Evolutionary conservation across 2,113 vertebrate genomes (phyloP), one percentile per base, ranked within the genome.

Genomic region (Caloenas nicobarica): DNA sequence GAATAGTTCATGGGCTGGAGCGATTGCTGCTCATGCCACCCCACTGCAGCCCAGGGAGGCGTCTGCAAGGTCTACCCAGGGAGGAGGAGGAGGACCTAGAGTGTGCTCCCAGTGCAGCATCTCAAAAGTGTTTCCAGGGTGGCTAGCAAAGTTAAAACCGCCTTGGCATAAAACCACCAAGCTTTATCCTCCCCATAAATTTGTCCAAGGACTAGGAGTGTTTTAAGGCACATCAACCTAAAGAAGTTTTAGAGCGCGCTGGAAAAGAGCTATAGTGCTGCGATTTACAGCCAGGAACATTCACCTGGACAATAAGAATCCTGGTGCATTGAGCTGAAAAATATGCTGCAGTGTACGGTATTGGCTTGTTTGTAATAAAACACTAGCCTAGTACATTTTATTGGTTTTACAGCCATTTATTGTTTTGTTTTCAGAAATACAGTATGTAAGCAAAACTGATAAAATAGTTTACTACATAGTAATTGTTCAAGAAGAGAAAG

Each of bases 221-320:
- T 97, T 97, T 96, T 96, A 97, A 92, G 95, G 91, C 90, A 61
- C 93, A 95, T 96, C 95, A 97, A 66, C 58, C 94, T 77, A 82
- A 88, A 94, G 88, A 96, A 97, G 93, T 96, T 93, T 96, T 93
- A 95, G 95, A 96, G 89, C 71, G 51, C 2, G 1, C 84, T 89
- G 88, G 90, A 22, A 93, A 96, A 94, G 95, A 92, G 87, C 97
- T 92, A 85, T 95, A 93, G 86, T 58, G 79, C 95, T 91, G 94
- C 66, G 44, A 96, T 97, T 94, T 96, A 97, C 92, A 96, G 86
- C 95, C 79, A 50, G 81, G 88, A 95, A 95, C 90, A 33, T 86
- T 95, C 97, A 94, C 93, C 92, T 96, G 96, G 95, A 95, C 96
- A 96, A 95, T 94, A 97, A 96, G 95, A 94, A 93, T 93, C 89